Base-by-base conservation (phyloP, 2,888 invertebrate genomes). In the Sesamia inferens region DNA sequence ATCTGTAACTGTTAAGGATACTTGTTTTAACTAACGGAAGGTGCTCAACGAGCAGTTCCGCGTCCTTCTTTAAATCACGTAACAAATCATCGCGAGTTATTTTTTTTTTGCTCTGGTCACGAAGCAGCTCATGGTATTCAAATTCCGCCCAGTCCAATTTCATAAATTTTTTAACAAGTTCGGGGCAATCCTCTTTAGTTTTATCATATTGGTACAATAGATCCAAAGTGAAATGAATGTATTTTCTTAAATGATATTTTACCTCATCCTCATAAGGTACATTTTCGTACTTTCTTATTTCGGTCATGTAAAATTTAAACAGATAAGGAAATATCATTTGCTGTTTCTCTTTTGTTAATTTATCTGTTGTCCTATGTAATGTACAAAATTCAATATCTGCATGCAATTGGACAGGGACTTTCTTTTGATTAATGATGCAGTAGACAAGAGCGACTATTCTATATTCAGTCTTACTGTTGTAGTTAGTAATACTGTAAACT, bases 401-500 rank as follows among this genome's bases (percentile, higher is more conserved):
- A 42, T 65, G 61, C 19, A 88, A 82, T 74, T 81, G 79, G 0
- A 75, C 59, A 79, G 87, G 90, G 31, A 93, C 76, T 54, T 88
- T 83, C 75, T 87, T 89, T 16, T 88, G 65, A 72, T 91, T 82
- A 66, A 92, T 75, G 44, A 93, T 88, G 65, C 88, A 84, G 76
- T 94, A 92, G 48, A 92, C 69, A 11, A 92, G 68, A 22, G 88
- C 84, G 22, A 90, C 65, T 39, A 86, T 75, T 76, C 84, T 89
- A 58, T 85, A 89, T 44, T 89, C 85, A 66, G 69, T 74, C 39
- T 81, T 78, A 68, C 74, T 79, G 24, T 71, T 74, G 68, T 74
- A 76, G 61, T 72, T 62, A 4, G 65, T 63, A 22, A 71, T 67
- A 68, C 80, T 87, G 76, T 92, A 93, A 47, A 92, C 86, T 14